Evolutionary conservation across 2,888 invertebrate genomes (phyloP).

Genomic region (Gnatocerus cornutus): DNA sequence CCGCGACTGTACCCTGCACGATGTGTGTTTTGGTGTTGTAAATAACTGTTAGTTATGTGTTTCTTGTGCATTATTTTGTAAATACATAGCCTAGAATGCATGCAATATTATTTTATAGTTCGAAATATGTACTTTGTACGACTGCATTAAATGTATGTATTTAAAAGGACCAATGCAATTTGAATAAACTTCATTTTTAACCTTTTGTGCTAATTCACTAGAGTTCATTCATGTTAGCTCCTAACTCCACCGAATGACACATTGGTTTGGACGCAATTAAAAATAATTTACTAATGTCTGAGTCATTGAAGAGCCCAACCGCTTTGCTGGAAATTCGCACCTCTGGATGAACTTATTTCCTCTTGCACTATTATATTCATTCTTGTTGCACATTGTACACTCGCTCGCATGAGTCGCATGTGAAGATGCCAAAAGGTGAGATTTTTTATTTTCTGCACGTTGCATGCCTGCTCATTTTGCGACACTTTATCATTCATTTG

Average conservation of each 20-base stretch:
- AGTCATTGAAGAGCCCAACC: constrained; percentile 41
- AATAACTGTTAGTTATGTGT: constrained; percentile 37
- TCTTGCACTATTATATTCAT: constrained; percentile 23
- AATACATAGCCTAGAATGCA: constrained; percentile 42
- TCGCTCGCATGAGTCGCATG: constrained; percentile 50
- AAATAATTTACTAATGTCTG: constrained; percentile 35
- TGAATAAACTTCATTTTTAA: constrained; percentile 51
- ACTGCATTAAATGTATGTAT: constrained; percentile 43
- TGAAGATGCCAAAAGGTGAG: constrained; percentile 49
- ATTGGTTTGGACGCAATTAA: constrained; percentile 37
- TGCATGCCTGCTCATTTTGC: background rate
- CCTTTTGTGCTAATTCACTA: constrained; percentile 58
- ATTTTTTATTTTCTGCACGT: constrained; percentile 37
- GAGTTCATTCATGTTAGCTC: constrained; percentile 25
- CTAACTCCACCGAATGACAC: constrained; percentile 34
- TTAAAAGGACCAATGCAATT: constrained; percentile 46
- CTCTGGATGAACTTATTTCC: constrained; percentile 29
- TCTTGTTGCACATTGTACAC: constrained; percentile 43
- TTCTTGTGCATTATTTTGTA: constrained; percentile 42
- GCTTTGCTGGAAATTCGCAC: constrained; percentile 16
- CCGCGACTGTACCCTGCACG: too few relatives aligned
- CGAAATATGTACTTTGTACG: constrained; percentile 32
- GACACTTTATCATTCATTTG: background rate
- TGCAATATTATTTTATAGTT: constrained; percentile 40
- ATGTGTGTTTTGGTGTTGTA: constrained; percentile 39